These are phyloP conservation scores for Zaprionus obscuricornis DNA, from an alignment of 2,888 invertebrate genomes.

Conservation along the genomic window DNA sequence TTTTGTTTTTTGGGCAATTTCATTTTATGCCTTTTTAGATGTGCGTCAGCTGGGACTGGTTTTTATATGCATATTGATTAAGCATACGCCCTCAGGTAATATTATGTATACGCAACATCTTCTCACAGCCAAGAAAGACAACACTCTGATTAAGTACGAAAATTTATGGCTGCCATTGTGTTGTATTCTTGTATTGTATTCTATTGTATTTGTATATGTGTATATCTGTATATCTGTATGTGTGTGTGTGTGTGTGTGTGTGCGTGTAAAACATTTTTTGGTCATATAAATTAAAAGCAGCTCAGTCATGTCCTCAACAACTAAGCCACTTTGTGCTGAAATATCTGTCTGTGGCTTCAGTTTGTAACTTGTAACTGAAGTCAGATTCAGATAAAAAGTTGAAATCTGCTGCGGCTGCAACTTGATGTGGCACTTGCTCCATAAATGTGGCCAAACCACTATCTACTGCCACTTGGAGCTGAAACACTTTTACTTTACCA, in stretches of 20 bases:
- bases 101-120: conserved; percentile 46
- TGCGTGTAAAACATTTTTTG: conserved; percentile 37
- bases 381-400: conserved; percentile 66
- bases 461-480: conserved; percentile 40
- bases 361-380: conserved; percentile 45
- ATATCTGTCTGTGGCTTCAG: conserved; percentile 66
- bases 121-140: conserved; percentile 22
- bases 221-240: neutral
- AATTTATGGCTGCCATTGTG: conserved; percentile 58
- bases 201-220: neutral
- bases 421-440: conserved; percentile 52
- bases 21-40: too few relatives aligned
- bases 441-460: conserved; percentile 59
- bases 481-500: conserved; percentile 51
- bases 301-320: conserved; percentile 48
- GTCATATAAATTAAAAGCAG: conserved; percentile 73
- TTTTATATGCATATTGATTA: conserved; percentile 22
- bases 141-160: conserved; percentile 45
- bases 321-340: conserved; percentile 69
- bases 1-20: neutral
- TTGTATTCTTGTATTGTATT: neutral
- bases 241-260: conserved; percentile 18
- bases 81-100: conserved; percentile 40
- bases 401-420: conserved; percentile 71
- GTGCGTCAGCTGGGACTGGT: conserved; percentile 2